Percentiles rank a stretch among this genome's conserved stretches.
Evolutionary conservation across 1,140 invertebrate species (phyloP).

Genomic region (Drosophila carrolli): DNA sequence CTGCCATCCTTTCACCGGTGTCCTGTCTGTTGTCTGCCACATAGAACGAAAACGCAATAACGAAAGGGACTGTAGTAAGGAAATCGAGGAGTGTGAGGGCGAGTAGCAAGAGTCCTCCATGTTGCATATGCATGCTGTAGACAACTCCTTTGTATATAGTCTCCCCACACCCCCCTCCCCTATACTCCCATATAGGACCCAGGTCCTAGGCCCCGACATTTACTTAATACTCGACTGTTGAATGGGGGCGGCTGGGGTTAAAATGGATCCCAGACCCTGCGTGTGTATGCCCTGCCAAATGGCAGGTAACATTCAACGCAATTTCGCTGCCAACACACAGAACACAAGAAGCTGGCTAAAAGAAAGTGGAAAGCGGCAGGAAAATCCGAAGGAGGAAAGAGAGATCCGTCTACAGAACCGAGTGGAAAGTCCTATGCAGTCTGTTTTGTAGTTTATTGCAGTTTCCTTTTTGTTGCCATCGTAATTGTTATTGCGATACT

Average conservation of each 20-base stretch:
- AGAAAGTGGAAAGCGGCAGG: constrained; percentile 29
- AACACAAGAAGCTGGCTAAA: constrained; percentile 48
- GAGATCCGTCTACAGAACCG: background rate
- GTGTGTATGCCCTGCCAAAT: constrained; percentile 63
- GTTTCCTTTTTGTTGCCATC: constrained; percentile 1
- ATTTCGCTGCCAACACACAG: constrained; percentile 69
- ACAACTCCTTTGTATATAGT: constrained; percentile 54
- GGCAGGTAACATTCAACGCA: constrained; percentile 81
- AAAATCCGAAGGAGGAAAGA: background rate
- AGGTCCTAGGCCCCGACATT: constrained; percentile 65
- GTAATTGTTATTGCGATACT: constrained; percentile 27
- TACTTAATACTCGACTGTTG: constrained; percentile 60
- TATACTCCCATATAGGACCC: constrained; percentile 20
- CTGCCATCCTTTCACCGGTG: constrained; percentile 24
- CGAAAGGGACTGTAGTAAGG: constrained; percentile 27
- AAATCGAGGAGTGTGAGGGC: constrained; percentile 8
- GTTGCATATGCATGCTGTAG: constrained; percentile 56
- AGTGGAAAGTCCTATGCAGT: constrained; percentile 1
- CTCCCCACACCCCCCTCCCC: background rate
- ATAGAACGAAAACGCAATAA: constrained; percentile 53
- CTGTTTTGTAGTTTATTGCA: constrained; percentile 19
- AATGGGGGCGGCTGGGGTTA: background rate
- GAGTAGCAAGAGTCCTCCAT: constrained; percentile 27
- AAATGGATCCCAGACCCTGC: constrained; percentile 4
- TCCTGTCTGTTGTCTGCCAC: constrained; percentile 57